phyloP scores from a whole-genome alignment of 2,888 invertebrate genomes.

The Eilema depressum region DNA sequence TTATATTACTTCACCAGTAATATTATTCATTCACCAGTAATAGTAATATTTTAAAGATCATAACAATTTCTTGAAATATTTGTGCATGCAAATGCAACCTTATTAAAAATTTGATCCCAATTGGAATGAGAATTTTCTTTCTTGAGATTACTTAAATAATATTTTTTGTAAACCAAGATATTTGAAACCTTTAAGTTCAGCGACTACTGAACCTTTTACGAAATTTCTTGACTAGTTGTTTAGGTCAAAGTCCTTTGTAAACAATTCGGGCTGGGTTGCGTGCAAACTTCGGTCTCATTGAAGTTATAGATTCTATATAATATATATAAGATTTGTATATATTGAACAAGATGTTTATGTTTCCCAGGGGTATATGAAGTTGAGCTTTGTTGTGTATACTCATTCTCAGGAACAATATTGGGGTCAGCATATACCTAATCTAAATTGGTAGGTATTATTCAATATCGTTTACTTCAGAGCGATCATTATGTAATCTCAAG shows the following conservation, averaged over 20 bases:
- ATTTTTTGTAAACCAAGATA: constrained; percentile 21
- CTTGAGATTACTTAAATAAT: neutral
- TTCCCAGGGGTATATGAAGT: constrained; percentile 17
- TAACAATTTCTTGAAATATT: too few relatives aligned
- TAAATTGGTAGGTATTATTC: neutral
- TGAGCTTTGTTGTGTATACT: neutral
- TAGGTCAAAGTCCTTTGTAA: constrained; percentile 20
- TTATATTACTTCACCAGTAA: too few relatives aligned
- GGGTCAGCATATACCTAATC: neutral
- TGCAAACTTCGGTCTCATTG: constrained; percentile 18
- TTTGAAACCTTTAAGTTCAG: constrained; percentile 13
- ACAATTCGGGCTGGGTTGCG: constrained; percentile 5
- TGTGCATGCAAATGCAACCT: neutral
- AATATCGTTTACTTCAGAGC: neutral
- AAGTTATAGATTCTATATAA: constrained; percentile 19
- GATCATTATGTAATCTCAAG: neutral
- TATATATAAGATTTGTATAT: constrained; percentile 23
- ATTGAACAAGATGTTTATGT: constrained; percentile 12
- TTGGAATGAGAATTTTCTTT: constrained; percentile 2
- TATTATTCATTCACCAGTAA: too few relatives aligned
- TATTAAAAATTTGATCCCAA: neutral
- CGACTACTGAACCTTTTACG: constrained; percentile 12
- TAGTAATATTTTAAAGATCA: too few relatives aligned
- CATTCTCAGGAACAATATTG: neutral
- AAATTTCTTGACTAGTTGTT: constrained; percentile 17